A percentile compares a stretch with the other conserved stretches of the same genome.
Conservation (phyloP, 2,113 vertebrate species). For the Perca flavescens region DNA sequence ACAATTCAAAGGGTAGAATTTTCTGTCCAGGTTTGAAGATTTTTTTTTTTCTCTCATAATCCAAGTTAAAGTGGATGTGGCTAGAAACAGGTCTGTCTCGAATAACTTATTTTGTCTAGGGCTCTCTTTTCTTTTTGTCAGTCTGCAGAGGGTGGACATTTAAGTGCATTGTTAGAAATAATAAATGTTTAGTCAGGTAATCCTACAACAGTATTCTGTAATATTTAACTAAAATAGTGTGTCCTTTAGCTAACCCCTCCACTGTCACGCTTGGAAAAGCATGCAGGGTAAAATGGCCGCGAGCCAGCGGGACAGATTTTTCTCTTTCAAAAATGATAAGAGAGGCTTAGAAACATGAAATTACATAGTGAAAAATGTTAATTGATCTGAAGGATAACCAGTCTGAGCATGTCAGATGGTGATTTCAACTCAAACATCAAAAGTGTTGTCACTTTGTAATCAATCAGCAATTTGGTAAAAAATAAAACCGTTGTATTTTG, state of each 20-base stretch:
- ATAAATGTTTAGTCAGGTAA: background rate
- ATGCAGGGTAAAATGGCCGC: background rate
- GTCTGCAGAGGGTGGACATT: background rate
- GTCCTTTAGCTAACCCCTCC: background rate
- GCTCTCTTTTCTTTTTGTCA: background rate
- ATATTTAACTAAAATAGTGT: background rate
- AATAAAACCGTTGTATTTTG: background rate
- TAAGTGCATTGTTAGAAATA: background rate
- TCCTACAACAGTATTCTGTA: background rate
- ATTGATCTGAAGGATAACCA: background rate
- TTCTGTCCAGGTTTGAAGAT: background rate
- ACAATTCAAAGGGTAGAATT: constrained; percentile 6
- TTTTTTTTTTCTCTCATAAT: constrained; percentile 9
- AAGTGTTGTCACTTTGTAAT: background rate
- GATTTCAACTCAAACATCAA: background rate
- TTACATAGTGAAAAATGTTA: background rate
- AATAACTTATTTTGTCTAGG: background rate
- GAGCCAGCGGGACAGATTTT: background rate
- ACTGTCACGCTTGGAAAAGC: background rate
- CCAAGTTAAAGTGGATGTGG: background rate
- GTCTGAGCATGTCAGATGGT: background rate
- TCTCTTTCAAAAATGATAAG: background rate
- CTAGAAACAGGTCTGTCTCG: background rate
- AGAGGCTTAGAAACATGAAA: background rate
- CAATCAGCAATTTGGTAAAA: background rate